Evolutionary conservation across 2,797 vertebrate species (phyloP).

Genomic region (Oreochromis grahami): DNA sequence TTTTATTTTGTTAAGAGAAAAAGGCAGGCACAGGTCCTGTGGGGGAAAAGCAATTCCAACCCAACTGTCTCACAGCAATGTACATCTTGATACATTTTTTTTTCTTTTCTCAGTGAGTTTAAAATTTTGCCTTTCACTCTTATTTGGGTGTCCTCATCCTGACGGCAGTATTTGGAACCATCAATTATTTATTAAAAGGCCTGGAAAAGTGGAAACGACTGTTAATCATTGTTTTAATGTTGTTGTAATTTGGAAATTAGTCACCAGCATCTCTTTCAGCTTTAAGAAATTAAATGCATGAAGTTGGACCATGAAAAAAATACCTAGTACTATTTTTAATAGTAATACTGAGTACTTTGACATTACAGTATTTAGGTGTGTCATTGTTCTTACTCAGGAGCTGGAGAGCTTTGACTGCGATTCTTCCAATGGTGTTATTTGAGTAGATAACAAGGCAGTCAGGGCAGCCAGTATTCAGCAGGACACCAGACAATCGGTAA

Average conservation of each 20-base stretch:
- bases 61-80: neutral
- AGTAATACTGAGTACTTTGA: neutral
- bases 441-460: slow-evolving; percentile 24
- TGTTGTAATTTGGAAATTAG: neutral
- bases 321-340: neutral
- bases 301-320: neutral
- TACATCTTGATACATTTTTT: neutral
- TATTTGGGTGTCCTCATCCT: neutral
- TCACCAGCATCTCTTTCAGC: neutral
- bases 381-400: slow-evolving; percentile 38
- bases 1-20: neutral
- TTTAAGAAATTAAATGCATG: neutral
- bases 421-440: neutral
- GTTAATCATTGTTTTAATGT: neutral
- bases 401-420: neutral
- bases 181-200: neutral
- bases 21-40: neutral
- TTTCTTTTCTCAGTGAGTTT: neutral
- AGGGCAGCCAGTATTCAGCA: slow-evolving; percentile 35
- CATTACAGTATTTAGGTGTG: neutral
- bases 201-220: neutral
- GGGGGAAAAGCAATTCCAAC: neutral
- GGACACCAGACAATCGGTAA: rapidly evolving
- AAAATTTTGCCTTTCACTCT: neutral
- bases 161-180: neutral